These are phyloP conservation scores for Neosilurus hyrtlii DNA, from an alignment of 2,797 vertebrate species.

Conservation along the genomic window DNA sequence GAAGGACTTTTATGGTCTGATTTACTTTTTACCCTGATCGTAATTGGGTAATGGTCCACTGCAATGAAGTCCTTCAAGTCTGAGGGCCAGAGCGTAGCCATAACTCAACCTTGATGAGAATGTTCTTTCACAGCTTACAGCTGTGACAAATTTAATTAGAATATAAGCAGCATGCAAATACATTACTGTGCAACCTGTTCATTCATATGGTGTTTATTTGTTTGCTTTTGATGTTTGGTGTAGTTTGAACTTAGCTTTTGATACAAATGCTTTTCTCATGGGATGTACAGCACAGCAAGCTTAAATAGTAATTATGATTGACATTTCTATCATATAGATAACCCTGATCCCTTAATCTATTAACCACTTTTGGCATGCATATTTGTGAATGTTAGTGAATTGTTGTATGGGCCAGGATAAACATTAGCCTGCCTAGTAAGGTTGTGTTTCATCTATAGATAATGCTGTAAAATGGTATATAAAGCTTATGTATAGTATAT, in stretches of 20 bases:
- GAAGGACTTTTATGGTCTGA: background rate
- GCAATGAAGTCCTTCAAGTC: background rate
- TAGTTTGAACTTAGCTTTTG: background rate
- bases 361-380: background rate
- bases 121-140: background rate
- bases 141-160: background rate
- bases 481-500: background rate
- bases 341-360: too few species aligned
- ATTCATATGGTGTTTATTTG: constrained; percentile 1
- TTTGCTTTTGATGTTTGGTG: background rate
- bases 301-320: background rate
- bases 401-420: background rate
- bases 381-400: too few species aligned
- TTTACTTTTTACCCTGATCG: background rate
- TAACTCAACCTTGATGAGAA: constrained; percentile 5
- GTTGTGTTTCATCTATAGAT: background rate
- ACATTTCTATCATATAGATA: background rate
- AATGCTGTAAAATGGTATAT: background rate
- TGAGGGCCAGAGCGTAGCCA: background rate
- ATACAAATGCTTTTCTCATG: background rate
- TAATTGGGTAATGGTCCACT: constrained; percentile 7
- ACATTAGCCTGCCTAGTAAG: background rate
- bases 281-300: too few species aligned
- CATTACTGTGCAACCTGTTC: background rate
- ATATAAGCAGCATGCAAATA: constrained; percentile 7